Evolutionary conservation across 2,888 invertebrate genomes (phyloP).

Genomic region (Trissoscelio sp.): DNA sequence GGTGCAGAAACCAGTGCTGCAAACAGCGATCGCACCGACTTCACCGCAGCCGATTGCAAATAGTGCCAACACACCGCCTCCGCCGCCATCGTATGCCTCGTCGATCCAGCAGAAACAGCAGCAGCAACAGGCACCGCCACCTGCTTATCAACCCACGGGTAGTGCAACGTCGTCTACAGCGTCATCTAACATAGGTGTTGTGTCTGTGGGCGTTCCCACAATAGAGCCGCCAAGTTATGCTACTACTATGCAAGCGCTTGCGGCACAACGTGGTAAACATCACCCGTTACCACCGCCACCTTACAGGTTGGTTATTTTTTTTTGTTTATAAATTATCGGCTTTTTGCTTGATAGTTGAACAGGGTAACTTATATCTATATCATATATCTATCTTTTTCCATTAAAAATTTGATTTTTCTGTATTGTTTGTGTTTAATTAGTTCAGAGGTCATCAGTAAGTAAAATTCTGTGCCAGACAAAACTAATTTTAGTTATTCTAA

Average conservation of each 20-base stretch:
- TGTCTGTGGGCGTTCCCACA: constrained; percentile 87
- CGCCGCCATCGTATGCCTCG: constrained; percentile 93
- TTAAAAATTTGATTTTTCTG: no score
- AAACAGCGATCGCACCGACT: constrained; percentile 97
- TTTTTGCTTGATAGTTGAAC: not conserved
- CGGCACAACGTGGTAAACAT: constrained; percentile 88
- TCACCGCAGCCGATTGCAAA: constrained; percentile 87
- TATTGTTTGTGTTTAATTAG: no score
- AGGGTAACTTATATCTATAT: no score
- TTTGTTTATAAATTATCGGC: no score
- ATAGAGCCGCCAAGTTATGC: constrained; percentile 97
- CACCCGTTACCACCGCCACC: constrained; percentile 87
- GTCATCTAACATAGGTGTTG: constrained; percentile 76
- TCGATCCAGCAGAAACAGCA: constrained; percentile 90
- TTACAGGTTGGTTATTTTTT: constrained; percentile 80
- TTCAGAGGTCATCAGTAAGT: no score
- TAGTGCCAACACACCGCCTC: constrained; percentile 86
- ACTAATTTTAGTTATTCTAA: no score
- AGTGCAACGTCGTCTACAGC: constrained; percentile 80
- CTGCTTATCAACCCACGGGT: constrained; percentile 85
- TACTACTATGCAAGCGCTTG: constrained; percentile 92
- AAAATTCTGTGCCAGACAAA: no score
- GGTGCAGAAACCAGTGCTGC: constrained; percentile 96
- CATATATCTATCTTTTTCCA: no score
- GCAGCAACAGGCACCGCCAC: constrained; percentile 84